Base-by-base conservation (phyloP, 2,113 vertebrate species). In the Nerophis lumbriciformis region DNA sequence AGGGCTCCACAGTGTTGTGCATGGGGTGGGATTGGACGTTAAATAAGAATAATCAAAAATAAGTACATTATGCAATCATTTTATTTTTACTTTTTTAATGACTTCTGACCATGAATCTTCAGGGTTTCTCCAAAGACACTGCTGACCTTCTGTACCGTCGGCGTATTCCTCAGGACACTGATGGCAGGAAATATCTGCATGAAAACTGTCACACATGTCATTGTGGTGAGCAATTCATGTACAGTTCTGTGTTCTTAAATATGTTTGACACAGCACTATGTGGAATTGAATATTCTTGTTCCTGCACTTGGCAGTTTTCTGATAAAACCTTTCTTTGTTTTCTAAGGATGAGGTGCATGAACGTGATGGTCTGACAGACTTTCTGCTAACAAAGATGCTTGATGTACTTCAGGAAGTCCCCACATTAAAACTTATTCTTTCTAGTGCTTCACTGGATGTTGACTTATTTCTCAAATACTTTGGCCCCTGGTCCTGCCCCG, bases 51-150 rank as follows among this genome's bases (percentile, higher is more conserved):
- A 28, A 28, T 28, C 1, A 28, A 28, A 28, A 28, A 28, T 28
- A 28, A 28, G 28, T 28, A 28, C 28, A 28, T 28, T 28, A 28
- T 28, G 28, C 1, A 28, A 28, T 28, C 4, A 3, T 28, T 28
- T 28, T 28, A 48, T n/a, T 49, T 15, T 61, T 74, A 98, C 95
- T 75, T 94, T 94, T 45, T 11, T 9, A 48, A 52, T 54, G 42
- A 38, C 48, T 65, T 14, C 38, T 62, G 4, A 53, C 51, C 79
- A 57, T 61, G 6, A 61, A 48, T n/a, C 51, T n/a, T 61, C 74
- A 98, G 97, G 79, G 91, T 97, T 81, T 99, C 96, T 75, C 94
- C 95, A 53, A 97, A 93, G 90, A 98, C 96, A 0, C 83, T 97
- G 56, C 79, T 99, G 75, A 97, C 94, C 0, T 98, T 99, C 84